Base-by-base conservation (phyloP, 2,113 vertebrate species). In the Antigone vipio region DNA sequence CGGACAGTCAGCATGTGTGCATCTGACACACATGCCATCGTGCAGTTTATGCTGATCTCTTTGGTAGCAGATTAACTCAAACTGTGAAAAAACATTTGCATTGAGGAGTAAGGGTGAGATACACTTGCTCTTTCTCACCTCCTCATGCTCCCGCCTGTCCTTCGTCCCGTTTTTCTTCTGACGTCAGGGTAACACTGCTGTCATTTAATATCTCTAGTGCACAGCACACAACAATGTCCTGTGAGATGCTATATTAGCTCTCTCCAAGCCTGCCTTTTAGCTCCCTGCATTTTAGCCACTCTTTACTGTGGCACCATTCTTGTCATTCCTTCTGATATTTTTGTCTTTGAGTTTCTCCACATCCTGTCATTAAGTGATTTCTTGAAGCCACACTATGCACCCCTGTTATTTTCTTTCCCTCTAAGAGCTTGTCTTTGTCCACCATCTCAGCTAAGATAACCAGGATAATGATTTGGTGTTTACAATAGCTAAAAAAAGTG, bases 401-500 rank as follows among this genome's bases (percentile, higher is more conserved):
- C 92, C 89, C 94, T 96, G 81, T 94, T 92, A 97, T 97, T 97
- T 97, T 85, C 94, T 75, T 92, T 92, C 92, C 75, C 62, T 96
- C 74, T 87, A 80, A 93, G 77, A 0, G 7, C 81, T 95, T 89
- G 82, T 87, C 85, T 96, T 95, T 88, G 87, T 95, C 63, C 34
- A 86, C 47, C 44, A 59, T 77, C 63, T 84, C 71, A 77, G 84
- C 78, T 95, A 67, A 85, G 89, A 92, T 83, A 97, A 91, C 81
- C 53, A 55, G 55, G 66, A 92, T 73, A 83, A 89, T 29, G 60
- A 63, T 93, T 95, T 58, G 67, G 32, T 94, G 67, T 90, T 95
- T 94, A 71, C 78, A 88, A 60, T 80, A 93, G 60, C 92, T 94
- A 74, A 92, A 93, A 96, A 85, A 92, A 87, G 83, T 85, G 86